phyloP scores from a whole-genome alignment of 2,797 vertebrate species.

The Thaleichthys pacificus region DNA sequence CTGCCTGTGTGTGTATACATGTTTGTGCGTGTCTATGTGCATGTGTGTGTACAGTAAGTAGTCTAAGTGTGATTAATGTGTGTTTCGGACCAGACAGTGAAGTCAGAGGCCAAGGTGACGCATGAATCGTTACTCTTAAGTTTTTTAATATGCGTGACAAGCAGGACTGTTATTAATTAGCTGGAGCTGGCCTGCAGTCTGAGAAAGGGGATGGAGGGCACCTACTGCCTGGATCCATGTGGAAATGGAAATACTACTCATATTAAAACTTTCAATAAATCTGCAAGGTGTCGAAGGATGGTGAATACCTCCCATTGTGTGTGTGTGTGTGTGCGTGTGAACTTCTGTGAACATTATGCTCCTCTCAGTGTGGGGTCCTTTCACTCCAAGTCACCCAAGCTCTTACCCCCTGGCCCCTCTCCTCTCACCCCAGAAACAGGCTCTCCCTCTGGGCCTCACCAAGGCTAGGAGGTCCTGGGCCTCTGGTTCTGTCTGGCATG shows the following conservation, averaged over 20 bases:
- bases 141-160: not conserved
- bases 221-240: no score
- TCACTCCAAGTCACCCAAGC: not conserved
- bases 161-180: not conserved
- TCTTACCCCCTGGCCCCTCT: not conserved
- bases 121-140: not conserved
- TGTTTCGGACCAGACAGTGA: not conserved
- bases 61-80: not conserved
- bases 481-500: not conserved
- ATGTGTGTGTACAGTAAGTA: not conserved
- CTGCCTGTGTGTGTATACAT: not conserved
- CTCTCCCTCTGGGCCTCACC: not conserved
- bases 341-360: not conserved
- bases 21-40: not conserved
- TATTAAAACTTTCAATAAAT: not conserved
- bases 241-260: not conserved
- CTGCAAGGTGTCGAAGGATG: not conserved
- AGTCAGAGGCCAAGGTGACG: not conserved
- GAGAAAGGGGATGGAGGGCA: no score
- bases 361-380: conserved; percentile 4
- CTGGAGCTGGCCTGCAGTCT: not conserved
- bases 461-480: not conserved
- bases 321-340: not conserved
- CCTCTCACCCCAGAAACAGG: not conserved
- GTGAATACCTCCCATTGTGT: not conserved